Evolutionary conservation across 1,140 invertebrate species (phyloP).

Genomic region (Cotesia typhae): DNA sequence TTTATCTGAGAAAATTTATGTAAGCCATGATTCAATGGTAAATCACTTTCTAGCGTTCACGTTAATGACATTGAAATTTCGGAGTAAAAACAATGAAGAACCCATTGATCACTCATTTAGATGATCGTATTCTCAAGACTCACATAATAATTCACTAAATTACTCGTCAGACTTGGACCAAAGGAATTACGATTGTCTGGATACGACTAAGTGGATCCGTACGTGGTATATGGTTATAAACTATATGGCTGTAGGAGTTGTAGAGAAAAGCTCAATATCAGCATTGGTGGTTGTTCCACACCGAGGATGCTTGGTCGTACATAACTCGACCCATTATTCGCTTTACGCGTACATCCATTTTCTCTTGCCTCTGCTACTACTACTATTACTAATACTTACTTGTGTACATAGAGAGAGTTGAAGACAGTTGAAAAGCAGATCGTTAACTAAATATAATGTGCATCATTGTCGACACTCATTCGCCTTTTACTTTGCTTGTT

Average conservation of each 20-base stretch:
- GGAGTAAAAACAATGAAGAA: conserved; percentile 3
- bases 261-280: conserved; percentile 28
- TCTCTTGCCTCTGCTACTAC: conserved; percentile 9
- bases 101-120: conserved; percentile 32
- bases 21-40: too few relatives aligned
- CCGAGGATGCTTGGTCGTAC: conserved; percentile 41
- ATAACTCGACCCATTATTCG: conserved; percentile 42
- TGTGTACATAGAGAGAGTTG: background rate
- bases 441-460: background rate
- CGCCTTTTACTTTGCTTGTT: conserved; percentile 39
- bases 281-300: background rate
- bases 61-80: background rate
- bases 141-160: conserved; percentile 21
- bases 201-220: conserved; percentile 13
- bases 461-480: background rate
- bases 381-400: background rate
- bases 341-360: conserved; percentile 32
- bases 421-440: background rate
- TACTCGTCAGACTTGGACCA: conserved; percentile 26
- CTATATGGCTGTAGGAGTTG: background rate
- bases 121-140: background rate
- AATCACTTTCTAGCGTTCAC: too few relatives aligned
- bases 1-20: too few relatives aligned
- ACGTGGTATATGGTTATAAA: too few relatives aligned
- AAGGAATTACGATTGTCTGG: conserved; percentile 53